A percentile compares a stretch with the other conserved stretches of the same genome.
Evolutionary conservation across 2,888 invertebrate species (phyloP).

Genomic region (Ligdia adustata): DNA sequence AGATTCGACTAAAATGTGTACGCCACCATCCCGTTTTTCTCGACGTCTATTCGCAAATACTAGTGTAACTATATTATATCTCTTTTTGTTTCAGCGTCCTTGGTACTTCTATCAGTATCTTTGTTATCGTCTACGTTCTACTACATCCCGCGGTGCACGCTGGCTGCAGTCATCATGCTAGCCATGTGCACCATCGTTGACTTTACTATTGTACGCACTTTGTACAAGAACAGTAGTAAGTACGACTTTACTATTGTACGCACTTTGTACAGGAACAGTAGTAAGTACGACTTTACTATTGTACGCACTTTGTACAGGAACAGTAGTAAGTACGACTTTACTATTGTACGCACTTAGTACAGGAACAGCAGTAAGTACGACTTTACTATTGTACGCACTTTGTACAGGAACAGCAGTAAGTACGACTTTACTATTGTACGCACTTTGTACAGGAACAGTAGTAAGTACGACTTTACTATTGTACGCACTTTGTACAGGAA

Average conservation of each 20-base stretch:
- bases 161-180: conserved; percentile 94
- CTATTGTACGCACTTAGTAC: not conserved
- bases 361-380: not conserved
- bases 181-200: conserved; percentile 95
- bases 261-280: conserved; percentile 66
- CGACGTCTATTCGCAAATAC: too few species aligned
- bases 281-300: too few species aligned
- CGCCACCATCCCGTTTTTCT: too few species aligned
- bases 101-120: conserved; percentile 91
- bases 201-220: conserved; percentile 84
- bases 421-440: too few species aligned
- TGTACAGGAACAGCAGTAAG: conserved; percentile 84
- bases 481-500: too few species aligned
- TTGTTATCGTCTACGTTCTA: conserved; percentile 92
- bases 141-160: conserved; percentile 93
- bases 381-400: conserved; percentile 36
- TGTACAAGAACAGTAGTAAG: conserved; percentile 92
- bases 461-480: too few species aligned
- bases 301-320: not conserved
- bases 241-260: not conserved
- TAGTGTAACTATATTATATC: too few species aligned
- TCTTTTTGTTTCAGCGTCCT: conserved; percentile 82
- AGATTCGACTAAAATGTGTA: too few species aligned
- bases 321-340: not conserved
- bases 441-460: too few species aligned